These are phyloP conservation scores for Lophotriccus pileatus DNA, from an alignment of 2,797 vertebrate species.

Conservation along the genomic window DNA sequence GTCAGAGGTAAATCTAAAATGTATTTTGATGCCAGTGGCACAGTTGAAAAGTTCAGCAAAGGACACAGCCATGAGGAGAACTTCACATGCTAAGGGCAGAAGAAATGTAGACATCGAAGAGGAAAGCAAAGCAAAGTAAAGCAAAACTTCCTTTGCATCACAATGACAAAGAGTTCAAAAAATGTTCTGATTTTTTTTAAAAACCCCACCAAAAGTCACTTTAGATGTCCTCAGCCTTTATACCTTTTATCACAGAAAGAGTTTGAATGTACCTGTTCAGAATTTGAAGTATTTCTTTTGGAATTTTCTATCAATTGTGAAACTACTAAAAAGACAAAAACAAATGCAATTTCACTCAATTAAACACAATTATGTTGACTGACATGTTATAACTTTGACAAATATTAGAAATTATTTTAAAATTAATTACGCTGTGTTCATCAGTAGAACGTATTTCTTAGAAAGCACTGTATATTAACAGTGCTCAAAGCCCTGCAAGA, in stretches of 20 bases:
- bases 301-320: constrained; percentile 16
- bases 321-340: constrained; percentile 47
- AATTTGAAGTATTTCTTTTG: constrained; percentile 23
- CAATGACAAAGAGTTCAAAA: constrained; percentile 32
- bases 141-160: neutral
- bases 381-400: constrained; percentile 6
- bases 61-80: constrained; percentile 27
- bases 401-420: constrained; percentile 9
- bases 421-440: constrained; percentile 32
- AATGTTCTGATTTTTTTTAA: neutral
- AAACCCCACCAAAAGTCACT: neutral
- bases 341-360: neutral
- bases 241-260: constrained; percentile 4
- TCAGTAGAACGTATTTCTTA: neutral
- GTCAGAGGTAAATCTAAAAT: constrained; percentile 17
- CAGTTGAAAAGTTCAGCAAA: constrained; percentile 56
- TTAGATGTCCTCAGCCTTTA: constrained; percentile 15
- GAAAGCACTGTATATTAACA: neutral
- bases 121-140: constrained; percentile 28
- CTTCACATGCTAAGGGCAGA: constrained; percentile 37
- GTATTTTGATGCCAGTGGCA: constrained; percentile 33
- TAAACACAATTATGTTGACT: constrained; percentile 14
- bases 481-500: neutral
- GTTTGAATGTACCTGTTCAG: constrained; percentile 11
- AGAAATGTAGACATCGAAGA: constrained; percentile 11